Evolutionary conservation across 2,888 invertebrate genomes (phyloP).

Genomic region (Reticulitermes lucifugus): DNA sequence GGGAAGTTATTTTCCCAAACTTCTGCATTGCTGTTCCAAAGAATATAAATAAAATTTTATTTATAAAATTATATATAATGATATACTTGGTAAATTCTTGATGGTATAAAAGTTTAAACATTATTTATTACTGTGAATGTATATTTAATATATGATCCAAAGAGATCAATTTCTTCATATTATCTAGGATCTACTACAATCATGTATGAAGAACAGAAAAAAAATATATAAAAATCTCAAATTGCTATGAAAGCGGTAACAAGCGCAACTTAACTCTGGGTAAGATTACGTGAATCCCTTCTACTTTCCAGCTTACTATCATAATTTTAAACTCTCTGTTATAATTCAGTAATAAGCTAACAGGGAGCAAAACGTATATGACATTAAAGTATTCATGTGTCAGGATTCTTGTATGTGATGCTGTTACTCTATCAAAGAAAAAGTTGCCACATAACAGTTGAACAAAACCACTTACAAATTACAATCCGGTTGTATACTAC

Average conservation of each 20-base stretch:
- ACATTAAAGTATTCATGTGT: too few species aligned
- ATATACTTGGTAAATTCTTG: not conserved
- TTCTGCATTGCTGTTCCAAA: not conserved
- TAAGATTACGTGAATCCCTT: not conserved
- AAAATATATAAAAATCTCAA: not conserved
- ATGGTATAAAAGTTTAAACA: not conserved
- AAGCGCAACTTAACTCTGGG: not conserved
- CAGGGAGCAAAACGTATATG: too few species aligned
- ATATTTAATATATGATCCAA: not conserved
- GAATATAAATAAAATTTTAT: not conserved
- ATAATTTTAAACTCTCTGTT: not conserved
- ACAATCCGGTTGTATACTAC: too few species aligned
- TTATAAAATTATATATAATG: not conserved
- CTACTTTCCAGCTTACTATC: not conserved
- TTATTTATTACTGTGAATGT: not conserved
- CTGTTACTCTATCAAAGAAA: too few species aligned
- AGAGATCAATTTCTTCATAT: not conserved
- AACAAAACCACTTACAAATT: too few species aligned
- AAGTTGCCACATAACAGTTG: too few species aligned
- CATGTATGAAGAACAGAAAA: not conserved
- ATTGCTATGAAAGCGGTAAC: not conserved
- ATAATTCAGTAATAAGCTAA: not conserved
- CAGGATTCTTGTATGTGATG: too few species aligned
- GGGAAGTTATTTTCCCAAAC: not conserved
- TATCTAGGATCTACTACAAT: not conserved